Percentiles rank a stretch among this genome's conserved stretches.
Evolutionary conservation across 2,888 invertebrate genomes (phyloP).

Genomic region (Gonocerus acuteangulatus): DNA sequence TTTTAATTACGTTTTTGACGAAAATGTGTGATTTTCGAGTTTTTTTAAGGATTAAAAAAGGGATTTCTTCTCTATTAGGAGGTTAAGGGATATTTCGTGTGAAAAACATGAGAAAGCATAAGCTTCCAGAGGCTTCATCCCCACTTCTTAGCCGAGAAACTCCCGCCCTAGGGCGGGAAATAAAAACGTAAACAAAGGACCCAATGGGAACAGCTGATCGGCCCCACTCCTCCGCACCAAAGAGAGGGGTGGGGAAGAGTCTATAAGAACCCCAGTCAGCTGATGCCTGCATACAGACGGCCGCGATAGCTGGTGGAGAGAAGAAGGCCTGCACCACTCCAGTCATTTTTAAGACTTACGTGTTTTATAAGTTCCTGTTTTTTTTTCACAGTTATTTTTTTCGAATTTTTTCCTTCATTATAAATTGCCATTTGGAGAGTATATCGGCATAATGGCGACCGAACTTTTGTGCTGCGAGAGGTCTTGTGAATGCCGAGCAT

Average conservation of each 20-base stretch:
- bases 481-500: conserved; percentile 47
- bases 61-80: no score
- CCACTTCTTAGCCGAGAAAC: not conserved
- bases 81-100: no score
- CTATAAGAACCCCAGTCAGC: conserved; percentile 3
- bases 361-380: conserved; percentile 17
- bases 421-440: not conserved
- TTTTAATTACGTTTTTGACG: no score
- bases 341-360: conserved; percentile 14
- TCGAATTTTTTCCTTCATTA: not conserved
- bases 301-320: conserved; percentile 1
- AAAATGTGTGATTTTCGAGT: no score
- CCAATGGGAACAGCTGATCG: conserved; percentile 26
- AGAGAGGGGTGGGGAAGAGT: conserved; percentile 5
- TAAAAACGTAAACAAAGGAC: conserved; percentile 26
- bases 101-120: not conserved
- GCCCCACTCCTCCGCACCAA: not conserved
- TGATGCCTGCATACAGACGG: conserved; percentile 19
- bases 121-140: not conserved
- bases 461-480: conserved; percentile 48
- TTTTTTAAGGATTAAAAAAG: no score
- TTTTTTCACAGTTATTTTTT: not conserved
- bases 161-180: conserved; percentile 18
- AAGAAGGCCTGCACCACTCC: not conserved
- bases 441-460: conserved; percentile 40